Percentiles rank a stretch among this genome's conserved stretches.
Evolutionary conservation across 2,888 invertebrate species (phyloP).

Genomic region (Drosophila vallismaia): DNA sequence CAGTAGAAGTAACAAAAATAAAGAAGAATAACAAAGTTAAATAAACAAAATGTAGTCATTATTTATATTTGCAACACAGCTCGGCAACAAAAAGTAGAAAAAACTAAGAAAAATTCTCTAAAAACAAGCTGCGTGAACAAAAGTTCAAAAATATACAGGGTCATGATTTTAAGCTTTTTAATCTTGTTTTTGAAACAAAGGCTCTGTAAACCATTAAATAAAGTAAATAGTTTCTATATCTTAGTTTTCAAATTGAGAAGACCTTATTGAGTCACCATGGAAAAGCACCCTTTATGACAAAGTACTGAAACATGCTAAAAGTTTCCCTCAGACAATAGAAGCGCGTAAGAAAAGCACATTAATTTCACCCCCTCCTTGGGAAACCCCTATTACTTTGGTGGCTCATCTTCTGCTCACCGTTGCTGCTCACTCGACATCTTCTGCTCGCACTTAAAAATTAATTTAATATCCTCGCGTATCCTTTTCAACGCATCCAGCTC

Average conservation of each 20-base stretch:
- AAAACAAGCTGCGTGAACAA: constrained; percentile 60
- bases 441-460: constrained; percentile 80
- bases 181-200: too few species aligned
- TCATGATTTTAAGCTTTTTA: neutral
- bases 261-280: neutral
- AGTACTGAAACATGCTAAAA: constrained; percentile 62
- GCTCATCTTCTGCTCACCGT: constrained; percentile 47
- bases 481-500: constrained; percentile 65
- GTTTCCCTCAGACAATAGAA: constrained; percentile 67
- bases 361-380: constrained; percentile 42
- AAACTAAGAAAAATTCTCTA: constrained; percentile 43
- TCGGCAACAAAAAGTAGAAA: constrained; percentile 47
- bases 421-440: constrained; percentile 42
- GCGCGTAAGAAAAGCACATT: constrained; percentile 71
- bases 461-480: constrained; percentile 81
- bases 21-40: constrained; percentile 72
- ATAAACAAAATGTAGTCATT: constrained; percentile 78
- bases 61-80: constrained; percentile 69
- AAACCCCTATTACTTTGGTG: constrained; percentile 26
- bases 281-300: constrained; percentile 22
- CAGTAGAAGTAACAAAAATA: constrained; percentile 30
- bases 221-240: too few species aligned
- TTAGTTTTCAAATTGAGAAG: too few species aligned
- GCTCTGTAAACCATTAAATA: too few species aligned
- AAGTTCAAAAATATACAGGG: constrained; percentile 59